Evolutionary conservation across 2,113 vertebrate genomes (phyloP).

Genomic region (Macquaria australasica): DNA sequence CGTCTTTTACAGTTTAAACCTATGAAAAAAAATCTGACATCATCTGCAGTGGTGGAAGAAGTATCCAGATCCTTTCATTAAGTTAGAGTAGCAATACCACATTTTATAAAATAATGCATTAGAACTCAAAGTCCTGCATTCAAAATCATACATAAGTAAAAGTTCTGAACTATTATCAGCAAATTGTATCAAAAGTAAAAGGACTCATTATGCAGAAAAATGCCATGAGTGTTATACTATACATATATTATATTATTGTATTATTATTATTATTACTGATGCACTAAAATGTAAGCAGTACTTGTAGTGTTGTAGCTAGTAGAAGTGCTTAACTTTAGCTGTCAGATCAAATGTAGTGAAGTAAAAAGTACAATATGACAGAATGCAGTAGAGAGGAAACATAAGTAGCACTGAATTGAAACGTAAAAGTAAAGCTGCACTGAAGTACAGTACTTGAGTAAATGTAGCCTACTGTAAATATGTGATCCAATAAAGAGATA

Average conservation of each 20-base stretch:
- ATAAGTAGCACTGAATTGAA: neutral
- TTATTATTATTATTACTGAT: neutral
- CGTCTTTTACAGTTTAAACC: neutral
- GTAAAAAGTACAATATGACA: neutral
- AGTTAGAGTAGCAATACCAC: neutral
- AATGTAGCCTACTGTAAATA: neutral
- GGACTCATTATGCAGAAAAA: neutral
- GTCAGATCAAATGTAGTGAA: neutral
- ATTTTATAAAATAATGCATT: neutral
- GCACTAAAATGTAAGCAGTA: neutral
- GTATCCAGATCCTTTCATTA: neutral
- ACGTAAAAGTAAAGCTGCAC: neutral
- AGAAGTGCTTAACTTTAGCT: neutral
- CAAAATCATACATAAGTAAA: neutral
- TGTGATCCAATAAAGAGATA: neutral
- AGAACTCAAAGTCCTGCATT: neutral
- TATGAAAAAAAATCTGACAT: conserved; percentile 3
- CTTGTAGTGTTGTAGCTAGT: neutral
- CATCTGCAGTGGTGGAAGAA: neutral
- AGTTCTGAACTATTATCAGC: neutral
- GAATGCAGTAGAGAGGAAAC: neutral
- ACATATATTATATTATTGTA: neutral
- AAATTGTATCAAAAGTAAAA: neutral
- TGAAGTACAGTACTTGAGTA: neutral
- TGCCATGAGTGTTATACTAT: neutral